phyloP scores from a whole-genome alignment of 1,140 invertebrate genomes.

The Drosophila lacteicornis region DNA sequence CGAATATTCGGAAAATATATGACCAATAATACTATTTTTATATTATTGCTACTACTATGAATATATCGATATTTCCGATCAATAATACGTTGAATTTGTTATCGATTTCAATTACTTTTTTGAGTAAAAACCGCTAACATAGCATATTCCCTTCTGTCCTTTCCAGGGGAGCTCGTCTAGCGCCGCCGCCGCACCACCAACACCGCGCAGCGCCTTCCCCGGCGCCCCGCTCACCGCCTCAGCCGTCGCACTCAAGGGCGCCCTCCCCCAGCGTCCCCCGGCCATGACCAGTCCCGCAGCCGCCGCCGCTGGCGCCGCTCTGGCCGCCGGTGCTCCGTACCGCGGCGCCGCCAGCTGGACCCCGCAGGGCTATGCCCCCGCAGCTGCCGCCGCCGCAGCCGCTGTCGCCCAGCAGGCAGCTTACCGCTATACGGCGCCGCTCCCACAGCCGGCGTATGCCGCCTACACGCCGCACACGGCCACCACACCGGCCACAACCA shows the following conservation, averaged over 20 bases:
- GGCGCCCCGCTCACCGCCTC: conserved; percentile 79
- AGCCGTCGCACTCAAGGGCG: conserved; percentile 80
- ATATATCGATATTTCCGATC: neutral
- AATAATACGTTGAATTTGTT: neutral
- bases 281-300: conserved; percentile 85
- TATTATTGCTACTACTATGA: too few species aligned
- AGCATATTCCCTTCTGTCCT: neutral
- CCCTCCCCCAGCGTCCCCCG: conserved; percentile 72
- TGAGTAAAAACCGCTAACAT: neutral
- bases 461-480: conserved; percentile 84
- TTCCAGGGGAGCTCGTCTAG: conserved; percentile 76
- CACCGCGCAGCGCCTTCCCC: conserved; percentile 78
- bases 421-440: conserved; percentile 83
- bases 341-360: conserved; percentile 84
- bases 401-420: conserved; percentile 80
- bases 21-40: neutral
- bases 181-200: conserved; percentile 64
- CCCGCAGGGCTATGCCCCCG: conserved; percentile 82
- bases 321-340: conserved; percentile 82
- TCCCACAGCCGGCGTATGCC: conserved; percentile 83
- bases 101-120: neutral
- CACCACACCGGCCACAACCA: conserved; percentile 81
- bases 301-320: conserved; percentile 76
- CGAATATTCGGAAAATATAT: neutral
- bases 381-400: conserved; percentile 79